Percentiles rank a stretch among this genome's conserved stretches.
These are phyloP conservation scores for Delichon dasypus DNA, from an alignment of 2,797 vertebrate genomes.

Conservation along the genomic window DNA sequence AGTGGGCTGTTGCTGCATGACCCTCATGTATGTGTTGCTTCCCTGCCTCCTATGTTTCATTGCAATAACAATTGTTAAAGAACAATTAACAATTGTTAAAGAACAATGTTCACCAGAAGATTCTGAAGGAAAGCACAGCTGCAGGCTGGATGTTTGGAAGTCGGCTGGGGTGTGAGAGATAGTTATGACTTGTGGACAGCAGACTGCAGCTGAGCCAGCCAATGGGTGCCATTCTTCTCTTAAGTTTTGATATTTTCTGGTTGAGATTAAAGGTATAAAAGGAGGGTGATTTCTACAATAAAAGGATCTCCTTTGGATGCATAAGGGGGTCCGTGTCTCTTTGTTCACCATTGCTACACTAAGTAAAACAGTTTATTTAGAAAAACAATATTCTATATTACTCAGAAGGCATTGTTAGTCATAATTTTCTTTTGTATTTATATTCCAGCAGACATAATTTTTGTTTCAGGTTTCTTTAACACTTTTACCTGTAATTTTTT, in stretches of 20 bases:
- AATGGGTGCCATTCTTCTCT: no score
- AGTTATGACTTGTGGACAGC: no score
- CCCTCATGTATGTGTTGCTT: no score
- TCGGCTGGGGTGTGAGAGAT: no score
- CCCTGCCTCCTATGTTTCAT: no score
- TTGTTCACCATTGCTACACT: neutral
- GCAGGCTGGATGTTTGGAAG: no score
- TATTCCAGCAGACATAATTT: neutral
- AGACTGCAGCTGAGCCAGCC: no score
- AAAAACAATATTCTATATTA: neutral
- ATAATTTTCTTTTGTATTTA: neutral
- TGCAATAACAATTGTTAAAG: no score
- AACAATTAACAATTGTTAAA: no score
- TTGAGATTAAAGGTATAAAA: no score
- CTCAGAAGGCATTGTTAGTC: rapidly evolving
- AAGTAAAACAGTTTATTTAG: neutral
- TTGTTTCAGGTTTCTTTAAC: neutral
- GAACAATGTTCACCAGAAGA: neutral
- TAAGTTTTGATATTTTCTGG: no score
- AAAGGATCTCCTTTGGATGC: neutral
- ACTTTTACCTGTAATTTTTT: neutral
- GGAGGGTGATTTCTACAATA: neutral
- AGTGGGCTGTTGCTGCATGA: no score
- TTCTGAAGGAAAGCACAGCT: neutral
- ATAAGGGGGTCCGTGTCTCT: neutral